Evolutionary conservation across 2,888 invertebrate species (phyloP).

Genomic region (Zelleria hepariella): DNA sequence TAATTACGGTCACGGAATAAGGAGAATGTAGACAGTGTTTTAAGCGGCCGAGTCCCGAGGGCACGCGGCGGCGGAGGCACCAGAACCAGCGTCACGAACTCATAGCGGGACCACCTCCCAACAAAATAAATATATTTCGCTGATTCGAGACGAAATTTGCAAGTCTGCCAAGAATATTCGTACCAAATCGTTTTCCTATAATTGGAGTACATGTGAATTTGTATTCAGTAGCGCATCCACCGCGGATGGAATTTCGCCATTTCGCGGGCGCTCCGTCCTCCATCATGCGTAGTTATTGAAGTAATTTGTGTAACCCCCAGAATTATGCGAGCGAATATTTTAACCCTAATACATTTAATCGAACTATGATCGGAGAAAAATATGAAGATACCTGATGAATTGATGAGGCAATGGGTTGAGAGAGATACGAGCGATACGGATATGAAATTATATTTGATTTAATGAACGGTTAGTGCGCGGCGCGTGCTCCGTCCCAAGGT

Average conservation of each 20-base stretch:
- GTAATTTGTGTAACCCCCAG: constrained; percentile 55
- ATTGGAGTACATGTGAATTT: constrained; percentile 73
- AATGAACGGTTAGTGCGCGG: background rate
- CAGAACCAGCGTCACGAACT: background rate
- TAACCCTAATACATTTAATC: background rate
- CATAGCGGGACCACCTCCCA: constrained; percentile 17
- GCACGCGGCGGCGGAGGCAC: too few species aligned
- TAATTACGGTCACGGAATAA: background rate
- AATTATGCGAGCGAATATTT: constrained; percentile 9
- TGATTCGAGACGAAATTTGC: constrained; percentile 68
- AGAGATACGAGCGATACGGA: background rate
- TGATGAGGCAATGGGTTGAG: background rate
- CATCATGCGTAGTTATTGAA: constrained; percentile 69
- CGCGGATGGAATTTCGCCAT: constrained; percentile 64
- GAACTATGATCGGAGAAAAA: background rate
- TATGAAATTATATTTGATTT: background rate
- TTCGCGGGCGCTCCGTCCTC: constrained; percentile 58
- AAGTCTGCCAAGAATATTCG: constrained; percentile 72
- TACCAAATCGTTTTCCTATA: constrained; percentile 73
- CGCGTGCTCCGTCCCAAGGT: background rate
- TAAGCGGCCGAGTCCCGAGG: too few species aligned
- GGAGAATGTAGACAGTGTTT: background rate
- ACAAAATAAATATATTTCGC: constrained; percentile 70
- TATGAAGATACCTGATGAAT: background rate
- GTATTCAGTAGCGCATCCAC: constrained; percentile 70